phyloP scores from a whole-genome alignment of 2,797 vertebrate genomes.

The Peromyscus melanophrys region DNA sequence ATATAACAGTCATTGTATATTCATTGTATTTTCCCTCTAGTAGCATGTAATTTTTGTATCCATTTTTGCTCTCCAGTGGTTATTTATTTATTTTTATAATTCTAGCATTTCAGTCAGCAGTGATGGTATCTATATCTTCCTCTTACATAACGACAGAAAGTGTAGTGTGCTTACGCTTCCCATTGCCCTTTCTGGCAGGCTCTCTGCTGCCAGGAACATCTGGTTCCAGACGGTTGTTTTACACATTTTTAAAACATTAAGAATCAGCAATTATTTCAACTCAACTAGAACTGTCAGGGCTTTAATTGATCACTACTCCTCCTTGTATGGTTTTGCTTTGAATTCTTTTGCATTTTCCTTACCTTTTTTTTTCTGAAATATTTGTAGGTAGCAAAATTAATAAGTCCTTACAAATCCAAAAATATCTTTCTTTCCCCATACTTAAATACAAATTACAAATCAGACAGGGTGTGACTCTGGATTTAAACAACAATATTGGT shows the following conservation, averaged over 20 bases:
- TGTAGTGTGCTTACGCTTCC: constrained; percentile 31
- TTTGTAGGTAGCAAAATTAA: constrained; percentile 9
- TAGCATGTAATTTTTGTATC: not conserved
- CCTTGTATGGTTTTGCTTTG: constrained; percentile 11
- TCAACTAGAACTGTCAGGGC: constrained; percentile 61
- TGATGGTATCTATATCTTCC: not conserved
- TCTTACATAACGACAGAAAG: constrained; percentile 50
- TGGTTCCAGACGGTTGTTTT: constrained; percentile 75
- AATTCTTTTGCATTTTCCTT: constrained; percentile 43
- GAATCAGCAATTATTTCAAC: constrained; percentile 65
- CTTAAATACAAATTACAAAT: constrained; percentile 1
- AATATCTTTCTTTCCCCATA: not conserved
- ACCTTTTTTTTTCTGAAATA: not conserved
- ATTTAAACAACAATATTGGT: not conserved
- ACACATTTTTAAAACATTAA: constrained; percentile 66
- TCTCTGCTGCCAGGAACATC: constrained; percentile 59
- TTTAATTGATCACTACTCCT: constrained; percentile 48
- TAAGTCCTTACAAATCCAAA: not conserved
- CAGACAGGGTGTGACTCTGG: not conserved
- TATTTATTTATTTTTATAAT: not conserved
- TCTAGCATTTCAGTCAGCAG: constrained; percentile 22
- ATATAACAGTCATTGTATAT: not conserved
- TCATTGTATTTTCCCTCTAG: constrained; percentile 22
- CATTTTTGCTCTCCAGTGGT: not conserved
- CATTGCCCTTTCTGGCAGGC: constrained; percentile 30